These are phyloP conservation scores for Anneissia japonica DNA, from an alignment of 35 echinoderm and acorn worm genomes.

Conservation along the genomic window DNA sequence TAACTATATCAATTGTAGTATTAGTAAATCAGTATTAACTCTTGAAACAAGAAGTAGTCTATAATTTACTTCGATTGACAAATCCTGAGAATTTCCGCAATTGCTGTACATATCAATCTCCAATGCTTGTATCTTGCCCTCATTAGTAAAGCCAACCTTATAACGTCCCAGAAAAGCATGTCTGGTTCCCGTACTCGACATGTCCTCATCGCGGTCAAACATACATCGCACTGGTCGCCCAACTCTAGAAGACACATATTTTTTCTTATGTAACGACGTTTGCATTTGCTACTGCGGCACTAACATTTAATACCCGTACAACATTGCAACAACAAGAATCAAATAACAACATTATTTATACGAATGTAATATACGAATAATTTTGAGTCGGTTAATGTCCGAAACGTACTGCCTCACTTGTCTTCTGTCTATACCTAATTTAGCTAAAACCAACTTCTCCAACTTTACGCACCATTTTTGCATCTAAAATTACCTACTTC, in stretches of 20 bases:
- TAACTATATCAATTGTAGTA: no score
- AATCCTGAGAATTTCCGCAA: conserved; percentile 47
- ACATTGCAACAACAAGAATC: background rate
- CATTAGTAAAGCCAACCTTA: conserved; percentile 76
- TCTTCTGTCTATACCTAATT: no score
- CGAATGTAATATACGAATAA: background rate
- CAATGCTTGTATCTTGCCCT: conserved; percentile 57
- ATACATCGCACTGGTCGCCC: conserved; percentile 60
- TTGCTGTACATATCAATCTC: conserved; percentile 65
- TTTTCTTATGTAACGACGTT: background rate
- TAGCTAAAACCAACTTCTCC: no score
- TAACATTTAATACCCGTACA: background rate
- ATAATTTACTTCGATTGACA: conserved; percentile 43
- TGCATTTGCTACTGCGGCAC: background rate
- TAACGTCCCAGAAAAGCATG: conserved; percentile 75
- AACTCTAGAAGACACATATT: conserved; percentile 50
- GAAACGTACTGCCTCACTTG: no score
- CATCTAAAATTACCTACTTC: no score
- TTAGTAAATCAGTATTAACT: no score
- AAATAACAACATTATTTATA: background rate
- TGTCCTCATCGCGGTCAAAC: conserved; percentile 90
- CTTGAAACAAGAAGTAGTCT: no score
- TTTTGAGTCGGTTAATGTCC: background rate
- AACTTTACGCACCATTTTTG: no score
- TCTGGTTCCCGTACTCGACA: conserved; percentile 64